phyloP scores from a whole-genome alignment of 1,140 invertebrate species.

The Ladona fulva region DNA sequence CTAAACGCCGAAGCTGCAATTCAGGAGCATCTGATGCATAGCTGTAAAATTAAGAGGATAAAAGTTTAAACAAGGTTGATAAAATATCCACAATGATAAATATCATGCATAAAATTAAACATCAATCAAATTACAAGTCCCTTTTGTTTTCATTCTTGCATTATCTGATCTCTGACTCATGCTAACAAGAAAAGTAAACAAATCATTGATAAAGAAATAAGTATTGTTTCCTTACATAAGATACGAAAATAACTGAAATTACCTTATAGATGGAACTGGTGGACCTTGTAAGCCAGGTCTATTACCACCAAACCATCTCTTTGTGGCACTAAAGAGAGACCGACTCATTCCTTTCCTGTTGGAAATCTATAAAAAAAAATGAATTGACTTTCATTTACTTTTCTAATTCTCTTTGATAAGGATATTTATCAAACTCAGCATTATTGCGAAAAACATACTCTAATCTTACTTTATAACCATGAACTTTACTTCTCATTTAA shows the following conservation, averaged over 20 bases:
- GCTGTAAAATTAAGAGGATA: conserved; percentile 38
- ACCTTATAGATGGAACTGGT: conserved; percentile 48
- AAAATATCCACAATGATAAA: conserved; percentile 15
- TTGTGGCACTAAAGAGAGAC: conserved; percentile 85
- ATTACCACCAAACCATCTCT: conserved; percentile 86
- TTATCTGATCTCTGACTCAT: conserved; percentile 20
- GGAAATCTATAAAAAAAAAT: conserved; percentile 35
- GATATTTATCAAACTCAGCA: too few species aligned
- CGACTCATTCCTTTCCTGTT: conserved; percentile 87
- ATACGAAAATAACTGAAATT: conserved; percentile 26
- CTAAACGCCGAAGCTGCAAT: conserved; percentile 82
- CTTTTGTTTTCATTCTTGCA: background rate
- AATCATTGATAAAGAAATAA: background rate
- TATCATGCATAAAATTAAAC: background rate
- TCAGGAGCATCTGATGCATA: conserved; percentile 85
- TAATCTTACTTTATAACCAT: too few species aligned
- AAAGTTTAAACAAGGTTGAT: background rate
- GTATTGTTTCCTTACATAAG: background rate
- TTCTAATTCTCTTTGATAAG: background rate
- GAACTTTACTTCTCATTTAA: too few species aligned
- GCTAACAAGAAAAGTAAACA: conserved; percentile 14
- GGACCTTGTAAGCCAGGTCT: background rate
- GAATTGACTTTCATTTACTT: conserved; percentile 27
- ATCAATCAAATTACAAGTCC: too few species aligned
- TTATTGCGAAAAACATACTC: too few species aligned